phyloP scores from a whole-genome alignment of 2,888 invertebrate genomes.

The Zaprionus bogoriensis region DNA sequence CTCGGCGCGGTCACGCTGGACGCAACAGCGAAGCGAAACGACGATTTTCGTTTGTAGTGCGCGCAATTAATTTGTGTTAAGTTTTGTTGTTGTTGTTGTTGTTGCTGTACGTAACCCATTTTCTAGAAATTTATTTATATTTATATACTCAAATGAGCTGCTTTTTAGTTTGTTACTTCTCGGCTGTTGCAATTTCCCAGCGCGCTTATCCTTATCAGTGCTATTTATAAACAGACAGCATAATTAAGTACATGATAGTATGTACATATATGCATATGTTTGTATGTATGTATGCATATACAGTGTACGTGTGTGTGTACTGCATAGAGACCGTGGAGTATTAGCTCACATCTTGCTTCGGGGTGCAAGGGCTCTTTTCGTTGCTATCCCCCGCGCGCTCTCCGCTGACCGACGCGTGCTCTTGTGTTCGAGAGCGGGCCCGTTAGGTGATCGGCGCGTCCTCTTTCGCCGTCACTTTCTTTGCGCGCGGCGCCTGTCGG shows the following conservation, averaged over 20 bases:
- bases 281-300: not conserved
- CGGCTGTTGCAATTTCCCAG: conserved; percentile 42
- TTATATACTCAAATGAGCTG: conserved; percentile 13
- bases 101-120: conserved; percentile 45
- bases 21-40: too few relatives aligned
- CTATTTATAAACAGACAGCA: conserved; percentile 39
- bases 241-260: conserved; percentile 2
- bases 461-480: too few relatives aligned
- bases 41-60: conserved; percentile 58
- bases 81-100: conserved; percentile 33
- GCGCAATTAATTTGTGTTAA: conserved; percentile 64
- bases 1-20: too few relatives aligned
- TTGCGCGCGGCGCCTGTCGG: too few relatives aligned
- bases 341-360: conserved; percentile 16
- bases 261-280: not conserved
- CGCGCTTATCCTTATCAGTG: conserved; percentile 49
- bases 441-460: too few relatives aligned
- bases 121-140: conserved; percentile 46
- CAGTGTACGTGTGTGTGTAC: too few relatives aligned
- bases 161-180: conserved; percentile 17
- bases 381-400: too few relatives aligned
- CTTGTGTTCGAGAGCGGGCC: too few relatives aligned
- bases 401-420: too few relatives aligned
- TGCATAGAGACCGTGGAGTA: not conserved
- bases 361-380: too few relatives aligned